Conservation (phyloP, 2,113 vertebrate genomes). For the Gavialis gangeticus region DNA sequence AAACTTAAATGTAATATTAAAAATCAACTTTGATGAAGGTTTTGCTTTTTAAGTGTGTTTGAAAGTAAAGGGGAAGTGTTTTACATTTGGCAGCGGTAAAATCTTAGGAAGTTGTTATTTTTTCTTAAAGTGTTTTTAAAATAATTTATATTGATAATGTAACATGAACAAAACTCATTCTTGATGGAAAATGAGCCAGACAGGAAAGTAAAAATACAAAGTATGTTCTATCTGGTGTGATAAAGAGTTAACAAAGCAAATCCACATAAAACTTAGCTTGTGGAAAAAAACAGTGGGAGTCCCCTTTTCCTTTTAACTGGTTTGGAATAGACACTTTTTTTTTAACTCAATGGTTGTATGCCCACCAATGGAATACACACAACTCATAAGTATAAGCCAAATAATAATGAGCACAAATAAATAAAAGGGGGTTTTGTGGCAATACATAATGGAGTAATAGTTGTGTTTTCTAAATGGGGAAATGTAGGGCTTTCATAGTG, state of each 20-base stretch:
- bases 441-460: slow-evolving; percentile 74
- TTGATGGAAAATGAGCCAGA: slow-evolving; percentile 9
- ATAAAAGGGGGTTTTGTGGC: slow-evolving; percentile 79
- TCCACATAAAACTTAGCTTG: slow-evolving; percentile 44
- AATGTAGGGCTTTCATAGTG: slow-evolving; percentile 80
- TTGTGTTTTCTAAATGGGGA: slow-evolving; percentile 84
- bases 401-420: slow-evolving; percentile 81
- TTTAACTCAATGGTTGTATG: slow-evolving; percentile 66
- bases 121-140: not conserved
- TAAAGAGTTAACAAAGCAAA: slow-evolving; percentile 71
- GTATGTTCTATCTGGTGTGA: slow-evolving; percentile 25
- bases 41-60: not conserved
- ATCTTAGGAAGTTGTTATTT: not conserved
- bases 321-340: slow-evolving; percentile 72
- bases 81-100: not conserved
- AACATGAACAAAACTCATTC: not conserved
- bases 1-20: not conserved
- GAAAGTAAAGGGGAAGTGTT: not conserved
- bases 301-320: slow-evolving; percentile 72
- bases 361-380: slow-evolving; percentile 67
- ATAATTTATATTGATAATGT: not conserved
- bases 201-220: slow-evolving; percentile 9
- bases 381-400: slow-evolving; percentile 77
- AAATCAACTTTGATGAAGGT: too few relatives aligned
- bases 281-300: slow-evolving; percentile 70